Percentiles rank a stretch among this genome's conserved stretches.
phyloP scores from a whole-genome alignment of 2,888 invertebrate species.

The Pyrgus malvae region DNA sequence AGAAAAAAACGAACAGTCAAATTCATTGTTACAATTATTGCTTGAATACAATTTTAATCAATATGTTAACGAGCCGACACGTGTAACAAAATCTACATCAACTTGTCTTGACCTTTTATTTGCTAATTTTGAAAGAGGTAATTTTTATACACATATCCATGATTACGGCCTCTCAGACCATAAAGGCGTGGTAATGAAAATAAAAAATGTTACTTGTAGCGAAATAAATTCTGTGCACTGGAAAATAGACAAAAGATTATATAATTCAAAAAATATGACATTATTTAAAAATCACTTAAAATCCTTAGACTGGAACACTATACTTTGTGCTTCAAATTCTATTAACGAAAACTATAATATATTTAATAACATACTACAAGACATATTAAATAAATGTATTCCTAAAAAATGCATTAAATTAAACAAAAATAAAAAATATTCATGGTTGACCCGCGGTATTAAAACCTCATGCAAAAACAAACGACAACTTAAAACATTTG shows the following conservation, averaged over 20 bases:
- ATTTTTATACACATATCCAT: background rate
- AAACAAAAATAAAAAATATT: background rate
- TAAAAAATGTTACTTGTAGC: background rate
- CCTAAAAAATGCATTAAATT: conserved; percentile 20
- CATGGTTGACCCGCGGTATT: background rate
- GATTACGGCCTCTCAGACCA: background rate
- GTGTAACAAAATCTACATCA: background rate
- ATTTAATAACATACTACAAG: conserved; percentile 7
- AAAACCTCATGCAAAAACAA: conserved; percentile 5
- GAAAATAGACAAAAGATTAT: background rate
- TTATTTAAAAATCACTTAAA: conserved; percentile 23
- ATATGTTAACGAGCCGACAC: background rate
- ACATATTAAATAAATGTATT: conserved; percentile 13
- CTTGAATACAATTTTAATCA: conserved; percentile 30
- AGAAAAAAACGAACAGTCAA: background rate
- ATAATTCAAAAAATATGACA: too few species aligned
- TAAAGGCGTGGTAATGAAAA: background rate
- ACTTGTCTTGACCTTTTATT: conserved; percentile 31
- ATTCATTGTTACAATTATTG: conserved; percentile 5
- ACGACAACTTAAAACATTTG: background rate
- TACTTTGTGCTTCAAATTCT: background rate
- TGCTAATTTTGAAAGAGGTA: conserved; percentile 28
- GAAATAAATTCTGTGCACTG: too few species aligned
- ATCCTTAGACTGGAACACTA: conserved; percentile 13
- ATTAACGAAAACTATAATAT: conserved; percentile 27